A percentile compares a stretch with the other conserved stretches of the same genome.
These are phyloP conservation scores for Biston stratarius DNA, from an alignment of 2,888 invertebrate genomes.

Conservation along the genomic window DNA sequence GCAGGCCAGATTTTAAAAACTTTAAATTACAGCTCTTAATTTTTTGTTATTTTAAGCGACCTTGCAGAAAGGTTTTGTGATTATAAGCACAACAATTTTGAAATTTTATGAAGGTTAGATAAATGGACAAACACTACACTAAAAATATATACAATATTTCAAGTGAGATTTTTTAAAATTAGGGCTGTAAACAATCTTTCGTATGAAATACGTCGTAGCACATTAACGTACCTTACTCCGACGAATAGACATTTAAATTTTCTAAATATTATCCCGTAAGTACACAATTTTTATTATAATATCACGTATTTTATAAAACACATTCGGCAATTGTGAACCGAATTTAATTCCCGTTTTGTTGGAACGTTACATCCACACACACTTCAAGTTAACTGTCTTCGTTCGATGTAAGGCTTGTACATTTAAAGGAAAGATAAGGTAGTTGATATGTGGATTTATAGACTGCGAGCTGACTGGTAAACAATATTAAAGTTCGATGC, in stretches of 20 bases:
- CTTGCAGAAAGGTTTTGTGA: too few relatives aligned
- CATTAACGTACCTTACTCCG: constrained; percentile 77
- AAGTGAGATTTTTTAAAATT: too few relatives aligned
- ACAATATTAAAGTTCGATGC: too few relatives aligned
- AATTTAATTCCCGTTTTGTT: not conserved
- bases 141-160: too few relatives aligned
- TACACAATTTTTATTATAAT: constrained; percentile 39
- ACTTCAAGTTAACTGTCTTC: not conserved
- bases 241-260: constrained; percentile 77
- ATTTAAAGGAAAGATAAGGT: not conserved
- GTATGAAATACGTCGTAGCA: not conserved
- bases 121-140: too few relatives aligned
- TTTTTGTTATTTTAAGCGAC: too few relatives aligned
- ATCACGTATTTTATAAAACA: constrained; percentile 33
- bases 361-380: not conserved
- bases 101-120: too few relatives aligned
- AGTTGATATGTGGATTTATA: not conserved
- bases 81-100: too few relatives aligned
- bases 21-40: too few relatives aligned
- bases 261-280: constrained; percentile 38
- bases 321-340: constrained; percentile 3
- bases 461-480: too few relatives aligned
- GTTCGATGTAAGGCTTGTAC: not conserved
- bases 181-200: too few relatives aligned
- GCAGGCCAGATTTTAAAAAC: too few relatives aligned